Evolutionary conservation across 2,113 vertebrate species (phyloP).

Genomic region (Cisticola juncidis): DNA sequence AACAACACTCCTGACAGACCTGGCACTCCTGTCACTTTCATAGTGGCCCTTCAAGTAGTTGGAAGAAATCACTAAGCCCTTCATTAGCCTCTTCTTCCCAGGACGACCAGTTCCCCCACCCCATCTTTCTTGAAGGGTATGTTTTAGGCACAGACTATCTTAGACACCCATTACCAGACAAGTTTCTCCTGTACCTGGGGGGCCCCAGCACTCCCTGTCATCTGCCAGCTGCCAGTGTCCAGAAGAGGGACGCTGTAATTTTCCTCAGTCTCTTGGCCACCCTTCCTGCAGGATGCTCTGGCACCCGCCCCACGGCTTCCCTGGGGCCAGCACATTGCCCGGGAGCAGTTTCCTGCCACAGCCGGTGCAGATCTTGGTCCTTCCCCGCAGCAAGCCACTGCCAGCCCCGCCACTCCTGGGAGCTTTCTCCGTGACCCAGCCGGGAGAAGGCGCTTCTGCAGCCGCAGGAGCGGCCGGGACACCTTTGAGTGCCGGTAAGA

Average conservation of each 20-base stretch:
- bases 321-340: not conserved
- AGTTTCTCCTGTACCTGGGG: not conserved
- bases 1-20: not conserved
- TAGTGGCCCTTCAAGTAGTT: not conserved
- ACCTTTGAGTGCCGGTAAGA: not conserved
- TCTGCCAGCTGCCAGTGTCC: not conserved
- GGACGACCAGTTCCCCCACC: not conserved
- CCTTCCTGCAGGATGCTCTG: rapidly evolving
- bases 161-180: rapidly evolving
- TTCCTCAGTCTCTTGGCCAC: not conserved
- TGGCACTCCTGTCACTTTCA: not conserved
- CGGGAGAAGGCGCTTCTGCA: not conserved
- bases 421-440: not conserved
- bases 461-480: not conserved
- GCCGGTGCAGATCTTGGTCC: too few species aligned
- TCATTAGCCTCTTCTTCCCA: not conserved
- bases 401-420: too few species aligned
- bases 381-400: not conserved
- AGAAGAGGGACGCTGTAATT: not conserved
- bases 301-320: not conserved
- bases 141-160: not conserved
- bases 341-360: rapidly evolving
- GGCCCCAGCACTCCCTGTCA: rapidly evolving
- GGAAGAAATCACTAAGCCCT: not conserved
- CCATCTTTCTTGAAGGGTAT: not conserved